Conservation (phyloP, 2,113 vertebrate genomes). For the Falcunculus frontatus region DNA sequence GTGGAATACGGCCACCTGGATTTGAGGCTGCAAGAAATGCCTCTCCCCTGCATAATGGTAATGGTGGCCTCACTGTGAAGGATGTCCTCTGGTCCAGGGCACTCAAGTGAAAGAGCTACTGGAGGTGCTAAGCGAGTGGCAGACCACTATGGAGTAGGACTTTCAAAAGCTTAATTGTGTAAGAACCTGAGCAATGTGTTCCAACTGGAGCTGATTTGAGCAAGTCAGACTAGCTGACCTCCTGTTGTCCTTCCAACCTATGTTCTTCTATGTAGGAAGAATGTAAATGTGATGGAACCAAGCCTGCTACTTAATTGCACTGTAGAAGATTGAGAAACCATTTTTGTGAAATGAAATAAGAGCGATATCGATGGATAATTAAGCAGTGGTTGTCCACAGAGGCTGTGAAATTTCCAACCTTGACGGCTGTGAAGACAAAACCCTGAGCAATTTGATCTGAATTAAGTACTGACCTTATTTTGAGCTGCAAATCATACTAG, state of each 20-base stretch:
- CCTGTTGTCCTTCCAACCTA: neutral
- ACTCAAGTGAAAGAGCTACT: neutral
- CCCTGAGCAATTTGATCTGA: neutral
- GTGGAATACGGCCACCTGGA: neutral
- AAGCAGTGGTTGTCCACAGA: neutral
- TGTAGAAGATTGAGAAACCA: neutral
- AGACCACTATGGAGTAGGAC: accelerated
- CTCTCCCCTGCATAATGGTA: neutral
- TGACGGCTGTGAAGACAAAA: neutral
- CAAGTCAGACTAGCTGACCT: neutral
- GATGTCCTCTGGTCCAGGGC: neutral
- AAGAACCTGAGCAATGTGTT: neutral
- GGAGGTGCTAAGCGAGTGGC: neutral
- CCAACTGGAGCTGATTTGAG: neutral
- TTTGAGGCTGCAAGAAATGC: neutral
- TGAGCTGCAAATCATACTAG: neutral
- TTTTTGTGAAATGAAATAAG: neutral
- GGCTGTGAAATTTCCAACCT: neutral
- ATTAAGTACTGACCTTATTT: neutral
- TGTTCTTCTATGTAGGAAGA: accelerated
- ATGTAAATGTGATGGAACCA: neutral
- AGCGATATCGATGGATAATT: neutral
- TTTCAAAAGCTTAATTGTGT: neutral
- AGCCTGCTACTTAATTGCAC: neutral
- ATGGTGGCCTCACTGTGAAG: neutral